Evolutionary conservation across 1,140 invertebrate species (phyloP).

Genomic region (Druon quercuslanigerum): DNA sequence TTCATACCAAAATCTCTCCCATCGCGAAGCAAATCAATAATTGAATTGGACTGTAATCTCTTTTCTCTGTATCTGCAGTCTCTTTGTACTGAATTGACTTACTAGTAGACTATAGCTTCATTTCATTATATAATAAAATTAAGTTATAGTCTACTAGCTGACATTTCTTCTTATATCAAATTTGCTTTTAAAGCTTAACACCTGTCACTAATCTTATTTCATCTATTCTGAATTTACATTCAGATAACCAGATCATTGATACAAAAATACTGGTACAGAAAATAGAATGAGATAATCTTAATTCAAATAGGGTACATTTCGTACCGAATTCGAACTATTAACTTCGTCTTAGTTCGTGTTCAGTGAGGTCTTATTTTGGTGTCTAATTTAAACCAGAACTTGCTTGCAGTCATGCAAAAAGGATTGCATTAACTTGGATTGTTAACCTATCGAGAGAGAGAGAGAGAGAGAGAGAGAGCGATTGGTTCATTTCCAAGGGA

Average conservation of each 20-base stretch:
- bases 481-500: not conserved
- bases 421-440: not conserved
- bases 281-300: too few species aligned
- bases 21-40: conserved; percentile 40
- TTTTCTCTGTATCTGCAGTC: conserved; percentile 6
- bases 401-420: not conserved
- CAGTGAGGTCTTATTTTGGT: not conserved
- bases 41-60: conserved; percentile 45
- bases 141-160: not conserved
- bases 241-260: too few species aligned
- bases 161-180: too few species aligned
- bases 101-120: not conserved
- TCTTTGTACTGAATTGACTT: not conserved
- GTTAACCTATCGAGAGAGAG: conserved; percentile 1
- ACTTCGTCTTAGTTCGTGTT: not conserved
- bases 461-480: not conserved
- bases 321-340: not conserved
- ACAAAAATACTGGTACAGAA: too few species aligned
- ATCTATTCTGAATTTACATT: too few species aligned
- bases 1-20: not conserved
- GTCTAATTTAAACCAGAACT: not conserved
- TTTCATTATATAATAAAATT: not conserved
- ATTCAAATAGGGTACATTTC: too few species aligned
- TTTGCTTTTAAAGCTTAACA: too few species aligned
- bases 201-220: too few species aligned